Evolutionary conservation across 2,888 invertebrate genomes (phyloP), one percentile per base, ranked within the genome.

Genomic region (Nudaria mundana): DNA sequence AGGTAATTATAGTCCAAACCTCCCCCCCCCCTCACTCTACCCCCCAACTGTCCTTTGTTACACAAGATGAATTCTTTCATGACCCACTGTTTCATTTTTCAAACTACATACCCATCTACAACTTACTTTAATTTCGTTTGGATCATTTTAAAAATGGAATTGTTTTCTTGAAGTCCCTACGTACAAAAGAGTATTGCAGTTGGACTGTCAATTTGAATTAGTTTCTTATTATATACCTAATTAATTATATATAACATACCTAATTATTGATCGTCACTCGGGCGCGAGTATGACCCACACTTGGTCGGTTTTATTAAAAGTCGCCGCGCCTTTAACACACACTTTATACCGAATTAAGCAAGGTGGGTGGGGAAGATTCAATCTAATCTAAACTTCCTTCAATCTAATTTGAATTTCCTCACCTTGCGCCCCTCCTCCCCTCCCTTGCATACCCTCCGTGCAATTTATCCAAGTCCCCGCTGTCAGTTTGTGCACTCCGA

Each of bases 301-400:
- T 28, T 6, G n/a, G n/a, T n/a, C n/a, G n/a, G n/a, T n/a, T n/a
- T n/a, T n/a, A n/a, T n/a, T n/a, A n/a, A n/a, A n/a, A n/a, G n/a
- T n/a, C n/a, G n/a, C n/a, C n/a, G n/a, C n/a, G n/a, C n/a, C n/a
- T n/a, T n/a, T 47, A 47, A 44, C 69, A 63, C 58, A 56, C 67
- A 66, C 74, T 76, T 43, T 73, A 72, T 72, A 69, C 74, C 70
- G 82, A 82, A 83, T 86, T 83, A 83, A 83, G 83, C 84, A 84
- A 84, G 85, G 81, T 82, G 81, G 33, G 75, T 71, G 73, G n/a
- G 66, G 78, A 76, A 81, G 82, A 85, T 85, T 85, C 82, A 81
- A 85, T 85, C 78, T 77, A 85, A 85, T 85, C 82, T 80, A 81
- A 85, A 86, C 76, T 86, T 83, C 77, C 78, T 83, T 80, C 81